Evolutionary conservation across 1,140 invertebrate genomes (phyloP), one percentile per base, ranked within the genome.

Genomic region (Papilio aristodemus): DNA sequence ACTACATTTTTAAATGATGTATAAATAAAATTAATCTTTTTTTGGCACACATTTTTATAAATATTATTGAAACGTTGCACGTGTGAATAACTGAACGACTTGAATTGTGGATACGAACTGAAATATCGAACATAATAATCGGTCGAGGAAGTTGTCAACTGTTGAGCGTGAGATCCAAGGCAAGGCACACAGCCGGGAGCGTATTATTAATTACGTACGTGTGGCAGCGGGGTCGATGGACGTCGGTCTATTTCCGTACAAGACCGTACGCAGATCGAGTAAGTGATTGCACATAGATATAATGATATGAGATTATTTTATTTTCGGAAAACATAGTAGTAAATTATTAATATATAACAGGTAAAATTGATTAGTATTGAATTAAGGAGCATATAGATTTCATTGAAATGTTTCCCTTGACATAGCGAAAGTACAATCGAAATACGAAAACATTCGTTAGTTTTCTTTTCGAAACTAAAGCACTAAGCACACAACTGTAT

Each of bases 171-270:
- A 41, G 43, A 78, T 68, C 37, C 60, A 73, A 78, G 70, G 69
- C 60, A 73, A 78, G 70, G 69, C 70, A 17, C 68, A 67, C 70
- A 60, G 59, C 62, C 39, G 37, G 66, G 41, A 54, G 72, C 78
- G 75, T 81, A 79, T 79, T 78, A 78, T 82, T 83, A 81, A 87
- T 84, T 85, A 81, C 68, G 69, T 71, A 63, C 72, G 70, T 78
- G 70, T 79, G 72, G 75, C 69, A 74, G 58, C 71, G 71, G 68
- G 85, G 80, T 86, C 83, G 73, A 75, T 69, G 84, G 62, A 76
- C 83, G 74, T 63, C 71, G 69, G 54, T 79, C 81, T 87, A 87
- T 86, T 87, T 85, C 70, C 73, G 82, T 78, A 67, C 58, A 60
- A 59, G 43, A 71, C 68, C 70, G 71, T 72, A 77, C 67, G 71